Evolutionary conservation across 2,888 invertebrate species (phyloP).

Genomic region (Drosophila peninsularis): DNA sequence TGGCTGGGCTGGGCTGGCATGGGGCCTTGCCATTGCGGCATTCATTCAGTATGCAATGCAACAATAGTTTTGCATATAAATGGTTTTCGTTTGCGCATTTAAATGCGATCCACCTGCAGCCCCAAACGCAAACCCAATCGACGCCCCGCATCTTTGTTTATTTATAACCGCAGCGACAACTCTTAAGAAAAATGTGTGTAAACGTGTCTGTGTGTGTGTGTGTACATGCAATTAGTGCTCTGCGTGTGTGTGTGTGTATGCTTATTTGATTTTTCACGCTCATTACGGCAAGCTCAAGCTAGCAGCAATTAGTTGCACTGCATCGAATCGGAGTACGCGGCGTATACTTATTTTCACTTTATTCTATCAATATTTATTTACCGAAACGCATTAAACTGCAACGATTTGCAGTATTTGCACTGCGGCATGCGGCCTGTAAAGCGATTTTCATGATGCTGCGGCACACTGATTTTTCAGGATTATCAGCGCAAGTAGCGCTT

Average conservation of each 20-base stretch:
- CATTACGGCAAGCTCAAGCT: constrained; percentile 60
- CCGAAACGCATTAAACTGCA: constrained; percentile 22
- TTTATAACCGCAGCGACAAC: constrained; percentile 50
- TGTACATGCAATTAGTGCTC: constrained; percentile 63
- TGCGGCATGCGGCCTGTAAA: constrained; percentile 39
- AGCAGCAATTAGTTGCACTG: constrained; percentile 47
- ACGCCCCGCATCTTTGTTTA: constrained; percentile 69
- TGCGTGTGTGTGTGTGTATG: constrained; percentile 23
- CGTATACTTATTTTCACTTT: constrained; percentile 40
- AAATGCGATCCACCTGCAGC: constrained; percentile 71
- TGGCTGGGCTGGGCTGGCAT: constrained; percentile 1
- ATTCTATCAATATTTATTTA: constrained; percentile 40
- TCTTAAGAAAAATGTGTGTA: constrained; percentile 45
- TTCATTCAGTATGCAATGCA: constrained; percentile 80
- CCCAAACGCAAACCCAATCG: constrained; percentile 53
- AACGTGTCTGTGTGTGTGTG: background rate
- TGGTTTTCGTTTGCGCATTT: constrained; percentile 82
- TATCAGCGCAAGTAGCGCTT: constrained; percentile 63
- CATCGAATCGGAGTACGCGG: constrained; percentile 35
- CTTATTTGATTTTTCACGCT: constrained; percentile 60
- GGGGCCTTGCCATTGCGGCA: constrained; percentile 56
- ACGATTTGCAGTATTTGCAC: constrained; percentile 34
- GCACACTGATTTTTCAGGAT: constrained; percentile 67
- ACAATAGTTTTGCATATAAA: constrained; percentile 83
- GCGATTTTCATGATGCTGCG: constrained; percentile 51